A percentile compares a stretch with the other conserved stretches of the same genome.
These are phyloP conservation scores for Bombus consobrinus DNA, from an alignment of 1,140 invertebrate genomes.

Conservation along the genomic window DNA sequence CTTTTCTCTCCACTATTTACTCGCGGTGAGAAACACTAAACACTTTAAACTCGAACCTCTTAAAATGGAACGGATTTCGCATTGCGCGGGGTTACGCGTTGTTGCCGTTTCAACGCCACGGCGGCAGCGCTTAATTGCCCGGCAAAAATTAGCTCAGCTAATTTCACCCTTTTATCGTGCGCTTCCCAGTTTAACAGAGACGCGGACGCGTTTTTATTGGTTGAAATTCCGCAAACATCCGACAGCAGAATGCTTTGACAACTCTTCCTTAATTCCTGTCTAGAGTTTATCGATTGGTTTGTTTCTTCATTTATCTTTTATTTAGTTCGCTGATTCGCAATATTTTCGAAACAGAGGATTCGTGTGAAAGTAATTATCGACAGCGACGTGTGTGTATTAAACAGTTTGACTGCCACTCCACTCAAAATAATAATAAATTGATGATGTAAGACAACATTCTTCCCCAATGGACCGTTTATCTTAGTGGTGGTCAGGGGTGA, in stretches of 20 bases:
- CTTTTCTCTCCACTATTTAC: neutral
- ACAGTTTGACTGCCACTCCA: too few relatives aligned
- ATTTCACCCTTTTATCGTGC: neutral
- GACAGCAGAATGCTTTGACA: neutral
- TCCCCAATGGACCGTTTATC: too few relatives aligned
- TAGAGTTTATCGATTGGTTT: neutral
- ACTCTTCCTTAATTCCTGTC: neutral
- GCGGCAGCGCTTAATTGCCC: slow-evolving; percentile 11
- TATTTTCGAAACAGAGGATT: too few relatives aligned
- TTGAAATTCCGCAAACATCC: neutral
- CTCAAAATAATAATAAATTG: too few relatives aligned
- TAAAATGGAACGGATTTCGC: slow-evolving; percentile 55
- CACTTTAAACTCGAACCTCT: slow-evolving; percentile 27
- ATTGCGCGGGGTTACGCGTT: slow-evolving; percentile 40
- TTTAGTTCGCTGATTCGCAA: too few relatives aligned
- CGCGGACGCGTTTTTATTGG: neutral
- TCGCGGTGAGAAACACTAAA: slow-evolving; percentile 23
- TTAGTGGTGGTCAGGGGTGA: accelerated
- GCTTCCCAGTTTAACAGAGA: neutral
- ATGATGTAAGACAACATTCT: too few relatives aligned
- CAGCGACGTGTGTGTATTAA: too few relatives aligned
- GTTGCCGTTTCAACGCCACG: neutral
- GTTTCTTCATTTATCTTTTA: neutral
- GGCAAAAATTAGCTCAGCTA: slow-evolving; percentile 23
- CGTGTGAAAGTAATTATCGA: too few relatives aligned